These are phyloP conservation scores for rat (Rattus norvegicus) DNA, from an alignment of 2,113 vertebrate species.

Conservation along the genomic window GRCr8 NC_086020.1:27684001-27684500, in stretches of 20 bases:
- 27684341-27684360: constrained; percentile 90
- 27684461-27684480: constrained; percentile 84
- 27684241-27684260: constrained; percentile 48
- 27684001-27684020: not conserved
- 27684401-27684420: constrained; percentile 90
- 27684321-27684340: constrained; percentile 84
- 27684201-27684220: no score
- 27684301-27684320: constrained; percentile 86
- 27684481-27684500: constrained; percentile 58
- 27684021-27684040: not conserved
- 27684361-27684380: constrained; percentile 88
- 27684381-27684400: constrained; percentile 89
- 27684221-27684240: no score
- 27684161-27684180: not conserved
- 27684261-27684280: constrained; percentile 79
- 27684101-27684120: not conserved
- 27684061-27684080: not conserved
- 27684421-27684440: constrained; percentile 85
- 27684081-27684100: not conserved
- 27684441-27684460: constrained; percentile 85
- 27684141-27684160: not conserved
- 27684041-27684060: not conserved
- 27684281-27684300: constrained; percentile 84
- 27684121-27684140: constrained; percentile 17
- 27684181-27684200: no score